Base-by-base conservation (phyloP, 2,888 invertebrate species). In the Caenorhabditis sp. region DNA sequence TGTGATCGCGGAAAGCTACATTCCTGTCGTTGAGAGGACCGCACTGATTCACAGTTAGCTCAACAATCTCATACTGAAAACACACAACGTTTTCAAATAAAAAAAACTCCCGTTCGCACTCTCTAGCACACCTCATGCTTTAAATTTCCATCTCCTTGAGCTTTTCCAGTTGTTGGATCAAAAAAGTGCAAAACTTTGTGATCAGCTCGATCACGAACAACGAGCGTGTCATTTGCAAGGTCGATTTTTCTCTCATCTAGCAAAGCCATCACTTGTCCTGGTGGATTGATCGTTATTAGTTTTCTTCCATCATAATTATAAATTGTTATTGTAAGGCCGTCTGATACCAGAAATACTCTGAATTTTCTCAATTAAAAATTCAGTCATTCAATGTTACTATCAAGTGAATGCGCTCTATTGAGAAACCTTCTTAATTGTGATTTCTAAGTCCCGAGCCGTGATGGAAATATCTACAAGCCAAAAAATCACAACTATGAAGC, bases 261-360 rank as follows among this genome's bases (percentile, higher is more conserved):
- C 2, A 74, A 39, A 15, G 65, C 41, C 58, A 71, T 71, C 2
- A 65, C 73, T 22, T 80, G 61, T 3, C 83, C 83, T 8, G 93
- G 93, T 93, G 94, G 95, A 65, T 94, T 93, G 0, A 96, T 95
- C 83, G 94, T 93, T 9, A 95, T 93, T 24, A 95, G 91, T 43
- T 95, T 91, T 50, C 95, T 92, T 0, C 98, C 98, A 89, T 96
- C 95, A 88, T 96, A 99, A 72, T 94, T 95, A 90, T 96, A 96
- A 6, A 98, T 92, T 81, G 94, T 94, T 13, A 96, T 92, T 1
- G 93, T 93, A 20, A 93, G 92, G 81, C 94, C 93, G 90, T 98
- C 97, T 46, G 96, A 93, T 46, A 97, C 91, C 84, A 96, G 92
- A 88, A 99, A 93, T 88, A 95, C 94, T 89, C 96, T 96, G 88